Percentiles rank a stretch among this genome's conserved stretches.
These are phyloP conservation scores for Colossoma macropomum DNA, from an alignment of 2,113 vertebrate genomes.

Conservation along the genomic window DNA sequence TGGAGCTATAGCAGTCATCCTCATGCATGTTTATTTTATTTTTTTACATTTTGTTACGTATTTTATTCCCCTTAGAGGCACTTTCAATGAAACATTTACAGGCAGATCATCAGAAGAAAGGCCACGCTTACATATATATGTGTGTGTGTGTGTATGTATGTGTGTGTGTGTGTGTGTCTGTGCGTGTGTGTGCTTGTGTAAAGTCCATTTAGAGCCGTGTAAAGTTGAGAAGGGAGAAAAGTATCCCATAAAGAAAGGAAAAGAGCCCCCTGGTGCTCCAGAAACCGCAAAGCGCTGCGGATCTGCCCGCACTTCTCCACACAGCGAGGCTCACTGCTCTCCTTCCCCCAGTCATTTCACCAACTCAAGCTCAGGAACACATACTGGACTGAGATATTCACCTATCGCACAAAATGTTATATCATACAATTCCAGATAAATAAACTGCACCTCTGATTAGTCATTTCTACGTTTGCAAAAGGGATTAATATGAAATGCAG, in stretches of 20 bases:
- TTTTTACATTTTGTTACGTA: neutral
- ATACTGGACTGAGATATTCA: neutral
- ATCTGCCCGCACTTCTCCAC: constrained; percentile 1
- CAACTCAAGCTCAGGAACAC: neutral
- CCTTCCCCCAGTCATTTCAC: neutral
- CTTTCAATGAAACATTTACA: constrained; percentile 39
- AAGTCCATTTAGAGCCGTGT: constrained; percentile 41
- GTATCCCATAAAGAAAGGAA: constrained; percentile 54
- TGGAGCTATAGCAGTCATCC: neutral
- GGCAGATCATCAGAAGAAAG: constrained; percentile 12
- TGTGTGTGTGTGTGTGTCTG: constrained; percentile 15
- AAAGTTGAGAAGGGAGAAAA: constrained; percentile 48
- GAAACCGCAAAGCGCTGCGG: constrained; percentile 31
- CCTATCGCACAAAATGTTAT: too few species aligned
- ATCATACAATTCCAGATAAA: neutral
- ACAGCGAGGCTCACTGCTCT: neutral
- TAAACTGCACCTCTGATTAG: neutral
- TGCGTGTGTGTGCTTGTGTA: constrained; percentile 20
- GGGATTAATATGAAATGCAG: neutral
- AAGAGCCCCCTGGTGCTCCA: constrained; percentile 84
- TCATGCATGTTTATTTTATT: neutral
- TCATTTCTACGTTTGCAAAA: neutral
- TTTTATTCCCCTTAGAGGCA: constrained; percentile 39
- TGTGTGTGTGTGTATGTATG: neutral
- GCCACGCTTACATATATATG: constrained; percentile 13